Evolutionary conservation across 1,140 invertebrate species (phyloP), one percentile per base, ranked within the genome.

Genomic region (Dendrolimus punctatus): DNA sequence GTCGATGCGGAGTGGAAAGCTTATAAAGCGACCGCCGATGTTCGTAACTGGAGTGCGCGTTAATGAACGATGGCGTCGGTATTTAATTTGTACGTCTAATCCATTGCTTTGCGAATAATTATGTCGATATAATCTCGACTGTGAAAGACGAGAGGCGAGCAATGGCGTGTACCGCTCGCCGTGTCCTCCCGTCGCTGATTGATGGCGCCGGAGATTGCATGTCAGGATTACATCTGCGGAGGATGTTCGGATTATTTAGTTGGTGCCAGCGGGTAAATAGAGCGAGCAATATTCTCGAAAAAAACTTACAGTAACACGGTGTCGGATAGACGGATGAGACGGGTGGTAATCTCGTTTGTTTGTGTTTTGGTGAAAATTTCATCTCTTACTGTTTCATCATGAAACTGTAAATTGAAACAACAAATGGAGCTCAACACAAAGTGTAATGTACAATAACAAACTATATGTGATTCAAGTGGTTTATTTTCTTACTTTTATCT

Each of bases 191-290:
- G 44, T 58, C 44, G 56, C 70, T 84, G 76, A 81, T 81, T 84
- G 76, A 84, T 84, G 68, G 72, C 68, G 61, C 67, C 73, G 76
- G 76, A 81, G 78, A 81, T 81, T 84, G 76, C 76, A 80, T 76
- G 80, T 80, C 80, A 77, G 78, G 76, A 79, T 79, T 84, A 84
- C 75, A 80, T 77, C 73, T 79, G 70, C 67, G 66, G 63, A 72
- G 73, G 73, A 79, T 75, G 78, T 81, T 68, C 68, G 77, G 78
- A 75, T 79, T 81, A 84, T 77, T 76, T 80, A 77, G 71, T 76
- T 73, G 64, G 66, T 67, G 59, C 63, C 62, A 64, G 59, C 55
- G 64, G 54, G 68, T 68, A 68, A 79, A 76, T 76, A 69, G 67
- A 69, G 63, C 57, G 47, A 62, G 62, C 59, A 67, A 73, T 75